Evolutionary conservation across 1,140 invertebrate genomes (phyloP).

Genomic region (Drosophila guanche): DNA sequence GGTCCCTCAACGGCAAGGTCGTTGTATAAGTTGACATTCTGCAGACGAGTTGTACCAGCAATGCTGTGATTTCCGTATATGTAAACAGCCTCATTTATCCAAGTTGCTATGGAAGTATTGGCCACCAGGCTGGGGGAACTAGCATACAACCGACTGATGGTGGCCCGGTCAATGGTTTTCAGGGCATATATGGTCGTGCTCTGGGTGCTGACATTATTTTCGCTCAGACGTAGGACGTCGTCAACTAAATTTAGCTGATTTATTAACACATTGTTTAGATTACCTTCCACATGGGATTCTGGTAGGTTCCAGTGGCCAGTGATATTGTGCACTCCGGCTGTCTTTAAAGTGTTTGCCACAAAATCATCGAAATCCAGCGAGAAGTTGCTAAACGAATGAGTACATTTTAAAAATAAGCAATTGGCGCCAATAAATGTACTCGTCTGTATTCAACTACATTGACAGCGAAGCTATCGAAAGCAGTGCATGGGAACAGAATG

Average conservation of each 20-base stretch:
- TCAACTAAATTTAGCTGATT: slow-evolving; percentile 83
- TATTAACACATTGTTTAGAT: slow-evolving; percentile 65
- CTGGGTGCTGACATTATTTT: slow-evolving; percentile 21
- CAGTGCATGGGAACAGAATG: no score
- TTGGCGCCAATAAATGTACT: no score
- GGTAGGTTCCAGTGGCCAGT: slow-evolving; percentile 63
- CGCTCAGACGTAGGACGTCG: slow-evolving; percentile 74
- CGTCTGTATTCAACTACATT: no score
- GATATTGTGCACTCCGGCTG: slow-evolving; percentile 52
- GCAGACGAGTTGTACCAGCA: slow-evolving; percentile 49
- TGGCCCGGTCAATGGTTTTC: slow-evolving; percentile 71
- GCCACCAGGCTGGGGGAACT: slow-evolving; percentile 72
- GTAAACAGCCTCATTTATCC: slow-evolving; percentile 81
- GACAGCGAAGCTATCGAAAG: no score
- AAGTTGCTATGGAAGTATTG: slow-evolving; percentile 79
- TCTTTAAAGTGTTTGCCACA: slow-evolving; percentile 67
- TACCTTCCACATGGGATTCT: slow-evolving; percentile 46
- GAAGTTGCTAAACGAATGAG: slow-evolving; percentile 35
- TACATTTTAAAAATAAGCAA: not conserved
- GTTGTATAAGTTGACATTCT: slow-evolving; percentile 69
- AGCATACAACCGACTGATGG: slow-evolving; percentile 63
- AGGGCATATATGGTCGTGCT: slow-evolving; percentile 30
- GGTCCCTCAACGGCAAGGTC: slow-evolving; percentile 60
- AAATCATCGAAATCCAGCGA: slow-evolving; percentile 74
- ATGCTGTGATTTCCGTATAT: slow-evolving; percentile 75